phyloP scores from a whole-genome alignment of 2,888 invertebrate species.

The Myathropa florea region DNA sequence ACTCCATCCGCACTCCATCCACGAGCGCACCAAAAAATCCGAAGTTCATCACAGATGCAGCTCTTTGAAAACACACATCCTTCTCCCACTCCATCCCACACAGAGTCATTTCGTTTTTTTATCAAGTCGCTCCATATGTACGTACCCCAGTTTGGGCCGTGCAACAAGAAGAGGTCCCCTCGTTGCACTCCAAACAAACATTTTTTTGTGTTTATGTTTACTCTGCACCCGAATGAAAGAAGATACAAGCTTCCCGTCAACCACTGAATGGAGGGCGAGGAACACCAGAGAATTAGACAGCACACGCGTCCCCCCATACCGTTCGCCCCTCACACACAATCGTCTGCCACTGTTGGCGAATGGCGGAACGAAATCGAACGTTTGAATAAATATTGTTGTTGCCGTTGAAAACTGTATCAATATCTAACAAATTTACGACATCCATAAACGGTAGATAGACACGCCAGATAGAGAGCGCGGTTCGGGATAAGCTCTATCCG shows the following conservation, averaged over 20 bases:
- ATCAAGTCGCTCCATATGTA: background rate
- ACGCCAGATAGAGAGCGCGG: background rate
- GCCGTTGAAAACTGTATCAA: conserved; percentile 51
- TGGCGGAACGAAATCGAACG: background rate
- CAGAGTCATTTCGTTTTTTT: background rate
- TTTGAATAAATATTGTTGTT: conserved; percentile 51
- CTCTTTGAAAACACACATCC: too few species aligned
- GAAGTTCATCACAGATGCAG: background rate
- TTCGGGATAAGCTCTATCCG: background rate
- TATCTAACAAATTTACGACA: conserved; percentile 54
- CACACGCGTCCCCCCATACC: background rate
- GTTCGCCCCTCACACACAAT: too few species aligned
- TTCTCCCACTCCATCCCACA: background rate
- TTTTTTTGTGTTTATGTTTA: conserved; percentile 26
- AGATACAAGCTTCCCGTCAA: conserved; percentile 30
- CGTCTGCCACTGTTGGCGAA: background rate
- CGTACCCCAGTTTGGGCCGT: background rate
- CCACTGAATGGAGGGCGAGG: background rate
- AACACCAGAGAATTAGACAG: background rate
- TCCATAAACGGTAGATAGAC: conserved; percentile 23
- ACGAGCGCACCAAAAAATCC: background rate
- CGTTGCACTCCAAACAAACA: background rate
- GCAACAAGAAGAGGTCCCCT: background rate
- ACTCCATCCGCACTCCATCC: background rate
- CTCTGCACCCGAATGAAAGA: background rate